Evolutionary conservation across 2,888 invertebrate genomes (phyloP).

Genomic region (Andrena trimmerana): DNA sequence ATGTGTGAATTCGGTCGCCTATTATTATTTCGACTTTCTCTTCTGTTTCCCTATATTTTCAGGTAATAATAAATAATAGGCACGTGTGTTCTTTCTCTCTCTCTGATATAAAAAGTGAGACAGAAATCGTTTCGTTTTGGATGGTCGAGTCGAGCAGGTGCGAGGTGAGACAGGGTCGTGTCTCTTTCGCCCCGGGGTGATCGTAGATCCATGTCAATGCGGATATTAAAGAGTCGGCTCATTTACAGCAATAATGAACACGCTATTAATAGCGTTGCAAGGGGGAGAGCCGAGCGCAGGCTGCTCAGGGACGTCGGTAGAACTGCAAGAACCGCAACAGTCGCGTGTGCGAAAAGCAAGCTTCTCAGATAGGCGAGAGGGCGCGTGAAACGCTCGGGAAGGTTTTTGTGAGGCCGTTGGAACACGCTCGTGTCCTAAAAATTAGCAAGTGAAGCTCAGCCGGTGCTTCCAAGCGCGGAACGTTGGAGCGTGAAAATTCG

Average conservation of each 20-base stretch:
- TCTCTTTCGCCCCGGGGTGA: background rate
- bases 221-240: conserved; percentile 84
- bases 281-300: conserved; percentile 57
- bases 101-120: background rate
- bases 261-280: conserved; percentile 81
- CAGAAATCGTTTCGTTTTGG: conserved; percentile 14
- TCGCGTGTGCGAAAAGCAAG: conserved; percentile 26
- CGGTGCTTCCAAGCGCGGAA: background rate
- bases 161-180: conserved; percentile 21
- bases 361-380: background rate
- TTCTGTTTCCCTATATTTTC: background rate
- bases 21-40: background rate
- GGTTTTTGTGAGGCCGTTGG: background rate
- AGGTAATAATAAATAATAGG: background rate
- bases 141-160: conserved; percentile 46
- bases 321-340: conserved; percentile 9
- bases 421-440: background rate
- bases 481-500: background rate
- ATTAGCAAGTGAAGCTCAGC: background rate
- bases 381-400: background rate
- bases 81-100: background rate
- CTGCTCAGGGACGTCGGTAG: conserved; percentile 16
- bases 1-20: background rate
- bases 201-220: conserved; percentile 70
- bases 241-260: conserved; percentile 84